Base-by-base conservation (phyloP, 2,797 vertebrate genomes). In the Chelidonichthys spinosus region DNA sequence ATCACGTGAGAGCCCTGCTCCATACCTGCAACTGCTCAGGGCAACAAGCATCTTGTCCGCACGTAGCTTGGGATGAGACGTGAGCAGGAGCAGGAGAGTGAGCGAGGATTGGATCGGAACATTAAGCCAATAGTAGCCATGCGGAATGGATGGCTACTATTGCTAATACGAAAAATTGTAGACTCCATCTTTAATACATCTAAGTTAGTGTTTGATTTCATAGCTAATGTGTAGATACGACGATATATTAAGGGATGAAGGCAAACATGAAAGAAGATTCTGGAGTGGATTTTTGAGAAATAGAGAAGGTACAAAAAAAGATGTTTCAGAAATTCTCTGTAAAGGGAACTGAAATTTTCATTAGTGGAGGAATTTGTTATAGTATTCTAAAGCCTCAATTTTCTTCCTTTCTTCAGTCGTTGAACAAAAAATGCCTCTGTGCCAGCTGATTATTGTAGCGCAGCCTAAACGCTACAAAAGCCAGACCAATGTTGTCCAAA, bases 401-500 rank as follows among this genome's bases (percentile, higher is more conserved):
- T 58, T n/a, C 43, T 39, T 5, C 0, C n/a, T 43, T 47, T 53
- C 7, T 33, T 40, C n/a, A 7, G 40, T 61, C 54, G 14, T 40
- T 67, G 49, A 50, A 62, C 14, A 33, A 39, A 54, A 13, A 39
- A 3, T 37, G 44, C 40, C 13, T 52, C 49, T 32, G 18, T 14
- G 37, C n/a, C 8, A 61, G 69, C n/a, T 69, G 14, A 49, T 64
- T 10, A 70, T 55, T 36, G 47, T 42, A 18, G 36, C n/a, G 8
- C 8, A n/a, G 17, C 32, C 0, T 35, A 32, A 47, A 44, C 6
- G 2, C 49, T 14, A 32, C 43, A 47, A 14, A 63, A 58, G 53
- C 35, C 9, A 58, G 43, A 65, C 40, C 69, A 55, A 44, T 42
- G 47, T 55, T 47, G 59, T 32, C 47, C 32, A 3, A 73, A 80